Evolutionary conservation across 2,797 vertebrate genomes (phyloP).

Genomic region (Synaphobranchus kaupii): DNA sequence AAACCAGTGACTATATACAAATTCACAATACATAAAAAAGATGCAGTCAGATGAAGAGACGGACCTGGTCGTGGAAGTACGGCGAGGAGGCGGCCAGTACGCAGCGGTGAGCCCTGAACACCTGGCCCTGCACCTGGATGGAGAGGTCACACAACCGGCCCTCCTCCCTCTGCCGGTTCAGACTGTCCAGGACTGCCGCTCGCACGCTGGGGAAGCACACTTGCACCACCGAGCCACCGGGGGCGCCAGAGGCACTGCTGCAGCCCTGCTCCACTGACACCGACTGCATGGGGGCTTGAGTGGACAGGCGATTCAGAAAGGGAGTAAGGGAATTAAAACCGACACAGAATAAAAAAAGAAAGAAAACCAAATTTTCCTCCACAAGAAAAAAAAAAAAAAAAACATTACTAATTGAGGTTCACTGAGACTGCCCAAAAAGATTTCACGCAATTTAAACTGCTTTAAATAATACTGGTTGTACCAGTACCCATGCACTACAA

Average conservation of each 20-base stretch:
- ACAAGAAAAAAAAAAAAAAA: too few relatives aligned
- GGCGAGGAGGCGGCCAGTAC: constrained; percentile 91
- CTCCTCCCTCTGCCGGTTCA: constrained; percentile 87
- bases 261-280: constrained; percentile 64
- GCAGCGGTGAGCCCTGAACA: constrained; percentile 90
- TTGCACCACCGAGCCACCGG: constrained; percentile 72
- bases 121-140: constrained; percentile 89
- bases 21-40: background rate
- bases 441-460: too few relatives aligned
- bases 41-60: background rate
- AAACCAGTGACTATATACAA: background rate
- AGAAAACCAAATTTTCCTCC: too few relatives aligned
- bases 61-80: constrained; percentile 90
- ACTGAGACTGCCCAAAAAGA: too few relatives aligned
- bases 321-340: background rate
- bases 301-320: background rate
- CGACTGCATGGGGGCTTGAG: constrained; percentile 64
- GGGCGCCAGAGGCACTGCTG: constrained; percentile 46
- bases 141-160: constrained; percentile 89
- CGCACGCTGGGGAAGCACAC: constrained; percentile 86
- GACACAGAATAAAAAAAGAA: background rate
- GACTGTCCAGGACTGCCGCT: constrained; percentile 81
- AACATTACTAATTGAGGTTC: too few relatives aligned
- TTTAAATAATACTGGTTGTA: too few relatives aligned
- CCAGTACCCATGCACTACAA: too few relatives aligned